phyloP scores from a whole-genome alignment of 2,113 vertebrate genomes.

The Lethenteron camtschaticum region DNA sequence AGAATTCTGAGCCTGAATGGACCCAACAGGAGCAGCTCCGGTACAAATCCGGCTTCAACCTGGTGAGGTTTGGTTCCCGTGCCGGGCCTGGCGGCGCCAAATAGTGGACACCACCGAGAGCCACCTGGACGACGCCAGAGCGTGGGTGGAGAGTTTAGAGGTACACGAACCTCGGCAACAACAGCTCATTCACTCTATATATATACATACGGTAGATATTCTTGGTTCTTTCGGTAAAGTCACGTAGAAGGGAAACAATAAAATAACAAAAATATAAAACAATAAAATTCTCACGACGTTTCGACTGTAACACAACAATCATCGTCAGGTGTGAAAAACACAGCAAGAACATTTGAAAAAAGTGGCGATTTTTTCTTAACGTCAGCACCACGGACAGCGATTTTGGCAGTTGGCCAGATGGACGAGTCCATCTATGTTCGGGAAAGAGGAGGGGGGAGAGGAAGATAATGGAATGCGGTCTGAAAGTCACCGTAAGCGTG shows the following conservation, averaged over 20 bases:
- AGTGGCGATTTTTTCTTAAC: too few relatives aligned
- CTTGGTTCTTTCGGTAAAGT: too few relatives aligned
- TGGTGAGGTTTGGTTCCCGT: conserved; percentile 34
- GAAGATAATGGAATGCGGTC: too few relatives aligned
- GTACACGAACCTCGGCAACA: conserved; percentile 17
- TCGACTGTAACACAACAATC: not conserved
- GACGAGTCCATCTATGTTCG: too few relatives aligned
- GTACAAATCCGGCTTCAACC: conserved; percentile 37
- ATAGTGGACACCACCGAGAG: conserved; percentile 31
- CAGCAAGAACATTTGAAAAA: not conserved
- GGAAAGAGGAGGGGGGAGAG: too few relatives aligned
- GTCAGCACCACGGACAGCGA: too few relatives aligned
- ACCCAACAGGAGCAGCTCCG: conserved; percentile 34
- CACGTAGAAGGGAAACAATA: too few relatives aligned
- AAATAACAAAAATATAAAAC: too few relatives aligned
- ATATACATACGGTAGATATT: not conserved
- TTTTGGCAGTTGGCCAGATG: too few relatives aligned
- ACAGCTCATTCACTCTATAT: not conserved
- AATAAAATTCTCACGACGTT: not conserved
- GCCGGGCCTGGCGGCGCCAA: conserved; percentile 28
- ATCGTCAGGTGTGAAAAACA: conserved; percentile 5
- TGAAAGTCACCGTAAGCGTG: too few relatives aligned
- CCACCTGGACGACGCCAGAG: conserved; percentile 25
- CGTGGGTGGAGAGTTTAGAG: conserved; percentile 37
- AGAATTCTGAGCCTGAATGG: conserved; percentile 9